A percentile compares a stretch with the other conserved stretches of the same genome.
Evolutionary conservation across 2,888 invertebrate species (phyloP).

Genomic region (Cataglyphis altisquamis): DNA sequence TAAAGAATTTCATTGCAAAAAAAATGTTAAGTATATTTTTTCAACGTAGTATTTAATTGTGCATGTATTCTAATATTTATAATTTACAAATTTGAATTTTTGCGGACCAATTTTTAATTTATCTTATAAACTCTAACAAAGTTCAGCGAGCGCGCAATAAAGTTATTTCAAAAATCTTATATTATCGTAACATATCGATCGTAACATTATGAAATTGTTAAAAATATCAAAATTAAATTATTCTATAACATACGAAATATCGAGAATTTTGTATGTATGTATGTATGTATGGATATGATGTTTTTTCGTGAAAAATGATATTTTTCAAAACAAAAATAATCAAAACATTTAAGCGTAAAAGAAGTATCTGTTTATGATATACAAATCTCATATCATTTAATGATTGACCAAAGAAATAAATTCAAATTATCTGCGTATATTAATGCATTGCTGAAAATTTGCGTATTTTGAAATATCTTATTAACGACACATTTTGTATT

Average conservation of each 20-base stretch:
- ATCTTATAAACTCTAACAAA: neutral
- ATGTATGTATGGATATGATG: neutral
- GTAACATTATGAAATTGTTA: neutral
- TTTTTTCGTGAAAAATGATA: neutral
- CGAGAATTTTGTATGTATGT: neutral
- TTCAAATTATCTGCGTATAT: neutral
- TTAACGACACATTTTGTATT: neutral
- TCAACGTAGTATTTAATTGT: neutral
- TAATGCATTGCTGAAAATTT: neutral
- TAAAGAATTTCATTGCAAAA: neutral
- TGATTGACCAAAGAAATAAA: neutral
- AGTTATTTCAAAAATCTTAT: conserved; percentile 11
- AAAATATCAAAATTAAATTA: neutral
- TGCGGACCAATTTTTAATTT: neutral
- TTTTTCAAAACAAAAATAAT: neutral
- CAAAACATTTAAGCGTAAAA: neutral
- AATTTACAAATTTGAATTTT: neutral
- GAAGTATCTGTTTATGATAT: neutral
- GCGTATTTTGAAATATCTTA: neutral
- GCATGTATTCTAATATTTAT: neutral
- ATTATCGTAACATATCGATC: no score
- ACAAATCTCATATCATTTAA: neutral
- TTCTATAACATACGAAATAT: conserved; percentile 18
- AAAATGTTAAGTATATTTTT: neutral
- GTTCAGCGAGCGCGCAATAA: neutral